phyloP scores from a whole-genome alignment of 2,113 vertebrate genomes.

The Podarcis cretensis region DNA sequence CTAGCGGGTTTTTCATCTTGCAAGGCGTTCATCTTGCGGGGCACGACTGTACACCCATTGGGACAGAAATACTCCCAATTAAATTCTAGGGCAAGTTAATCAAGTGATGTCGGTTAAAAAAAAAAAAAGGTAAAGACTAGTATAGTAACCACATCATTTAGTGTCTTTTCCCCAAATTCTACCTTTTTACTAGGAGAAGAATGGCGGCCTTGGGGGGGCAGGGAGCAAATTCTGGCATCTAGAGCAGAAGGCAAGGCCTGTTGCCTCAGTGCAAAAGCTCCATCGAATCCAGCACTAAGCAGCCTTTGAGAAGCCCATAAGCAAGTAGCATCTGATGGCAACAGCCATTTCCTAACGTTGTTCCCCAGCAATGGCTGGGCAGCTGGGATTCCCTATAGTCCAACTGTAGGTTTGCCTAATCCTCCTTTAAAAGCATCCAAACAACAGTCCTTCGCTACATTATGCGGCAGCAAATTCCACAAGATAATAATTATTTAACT shows the following conservation, averaged over 20 bases:
- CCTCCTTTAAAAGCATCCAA: neutral
- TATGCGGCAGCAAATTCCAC: neutral
- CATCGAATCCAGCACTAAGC: neutral
- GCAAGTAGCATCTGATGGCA: neutral
- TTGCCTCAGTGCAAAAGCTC: no score
- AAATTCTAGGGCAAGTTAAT: slow-evolving; percentile 42
- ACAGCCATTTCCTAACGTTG: neutral
- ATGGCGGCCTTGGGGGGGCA: no score
- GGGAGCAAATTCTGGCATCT: neutral
- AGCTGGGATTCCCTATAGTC: no score
- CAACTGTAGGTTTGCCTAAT: neutral
- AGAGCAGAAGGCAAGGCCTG: neutral
- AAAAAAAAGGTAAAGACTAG: slow-evolving; percentile 9
- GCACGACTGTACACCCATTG: no score
- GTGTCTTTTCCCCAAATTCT: neutral
- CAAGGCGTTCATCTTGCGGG: no score
- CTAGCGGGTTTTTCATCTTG: no score
- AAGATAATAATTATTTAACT: neutral
- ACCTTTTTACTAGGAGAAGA: neutral
- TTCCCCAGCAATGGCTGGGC: no score
- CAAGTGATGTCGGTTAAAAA: slow-evolving; percentile 13
- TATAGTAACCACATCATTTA: neutral
- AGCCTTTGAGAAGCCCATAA: neutral
- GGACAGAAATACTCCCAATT: slow-evolving; percentile 11
- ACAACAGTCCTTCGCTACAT: neutral